phyloP scores from a whole-genome alignment of 2,113 vertebrate genomes.

The Myrmophylax atrothorax region DNA sequence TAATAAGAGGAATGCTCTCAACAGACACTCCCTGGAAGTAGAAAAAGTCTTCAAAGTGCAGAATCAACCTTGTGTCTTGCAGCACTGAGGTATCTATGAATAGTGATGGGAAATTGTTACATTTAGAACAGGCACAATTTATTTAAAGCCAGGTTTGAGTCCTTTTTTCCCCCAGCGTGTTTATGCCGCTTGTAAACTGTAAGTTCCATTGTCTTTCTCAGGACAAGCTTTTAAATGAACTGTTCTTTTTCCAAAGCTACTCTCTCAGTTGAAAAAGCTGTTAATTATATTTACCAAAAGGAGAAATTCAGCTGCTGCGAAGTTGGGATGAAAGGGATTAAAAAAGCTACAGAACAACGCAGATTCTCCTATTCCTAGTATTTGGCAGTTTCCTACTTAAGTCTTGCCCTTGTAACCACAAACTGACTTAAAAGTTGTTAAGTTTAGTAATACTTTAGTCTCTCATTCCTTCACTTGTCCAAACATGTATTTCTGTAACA shows the following conservation, averaged over 20 bases:
- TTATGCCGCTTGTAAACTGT: background rate
- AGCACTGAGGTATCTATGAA: background rate
- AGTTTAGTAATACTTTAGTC: background rate
- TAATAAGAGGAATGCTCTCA: background rate
- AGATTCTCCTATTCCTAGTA: background rate
- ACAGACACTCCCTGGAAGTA: background rate
- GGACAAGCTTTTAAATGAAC: background rate
- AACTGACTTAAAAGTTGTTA: background rate
- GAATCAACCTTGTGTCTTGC: background rate
- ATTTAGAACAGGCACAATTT: background rate
- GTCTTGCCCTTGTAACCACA: background rate
- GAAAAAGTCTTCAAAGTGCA: background rate
- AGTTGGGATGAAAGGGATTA: background rate
- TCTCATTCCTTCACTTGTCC: background rate
- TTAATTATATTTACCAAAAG: background rate
- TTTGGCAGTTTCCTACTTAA: background rate
- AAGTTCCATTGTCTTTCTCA: background rate
- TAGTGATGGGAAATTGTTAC: background rate
- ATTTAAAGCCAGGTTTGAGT: background rate
- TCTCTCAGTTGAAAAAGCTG: background rate
- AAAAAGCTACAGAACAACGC: background rate
- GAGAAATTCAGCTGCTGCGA: background rate
- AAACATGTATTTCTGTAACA: background rate
- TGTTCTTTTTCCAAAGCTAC: fast-evolving
- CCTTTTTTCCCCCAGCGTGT: background rate